Conservation (phyloP, 23 tunicate genomes). For the Corella eumyota region DNA sequence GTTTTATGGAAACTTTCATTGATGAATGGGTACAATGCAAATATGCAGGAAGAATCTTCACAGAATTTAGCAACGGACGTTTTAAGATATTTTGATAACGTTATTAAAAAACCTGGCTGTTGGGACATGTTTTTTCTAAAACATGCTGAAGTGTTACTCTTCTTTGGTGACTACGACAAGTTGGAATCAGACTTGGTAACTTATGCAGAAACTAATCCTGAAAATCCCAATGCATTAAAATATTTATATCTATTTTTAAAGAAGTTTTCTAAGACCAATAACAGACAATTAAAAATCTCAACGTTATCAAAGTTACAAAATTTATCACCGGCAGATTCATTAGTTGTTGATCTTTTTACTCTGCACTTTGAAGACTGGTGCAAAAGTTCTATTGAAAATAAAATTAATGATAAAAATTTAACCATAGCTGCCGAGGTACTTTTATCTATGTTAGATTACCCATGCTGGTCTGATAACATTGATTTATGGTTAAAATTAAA, state of each 20-base stretch:
- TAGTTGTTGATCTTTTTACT: neutral
- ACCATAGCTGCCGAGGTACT: conserved; percentile 2
- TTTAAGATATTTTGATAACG: conserved; percentile 3
- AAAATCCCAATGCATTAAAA: conserved; percentile 57
- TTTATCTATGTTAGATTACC: conserved; percentile 8
- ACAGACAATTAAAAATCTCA: neutral
- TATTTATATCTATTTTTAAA: conserved; percentile 16
- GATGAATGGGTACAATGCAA: neutral
- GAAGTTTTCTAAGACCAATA: neutral
- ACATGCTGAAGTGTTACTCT: conserved; percentile 15
- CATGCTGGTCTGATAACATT: conserved; percentile 2
- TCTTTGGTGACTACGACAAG: conserved; percentile 7
- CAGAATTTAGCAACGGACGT: conserved; percentile 10
- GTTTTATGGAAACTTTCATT: conserved; percentile 8
- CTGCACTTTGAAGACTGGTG: conserved; percentile 8
- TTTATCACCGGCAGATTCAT: neutral
- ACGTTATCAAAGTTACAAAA: neutral
- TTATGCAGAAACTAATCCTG: conserved; percentile 11
- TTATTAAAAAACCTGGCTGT: conserved; percentile 8
- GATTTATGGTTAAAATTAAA: neutral
- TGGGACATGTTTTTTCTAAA: conserved; percentile 51
- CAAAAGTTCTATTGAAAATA: neutral
- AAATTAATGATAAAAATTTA: neutral
- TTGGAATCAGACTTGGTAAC: conserved; percentile 10
- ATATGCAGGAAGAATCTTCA: neutral